phyloP scores from a whole-genome alignment of 2,888 invertebrate genomes.

The Leptinotarsa peninsularis region DNA sequence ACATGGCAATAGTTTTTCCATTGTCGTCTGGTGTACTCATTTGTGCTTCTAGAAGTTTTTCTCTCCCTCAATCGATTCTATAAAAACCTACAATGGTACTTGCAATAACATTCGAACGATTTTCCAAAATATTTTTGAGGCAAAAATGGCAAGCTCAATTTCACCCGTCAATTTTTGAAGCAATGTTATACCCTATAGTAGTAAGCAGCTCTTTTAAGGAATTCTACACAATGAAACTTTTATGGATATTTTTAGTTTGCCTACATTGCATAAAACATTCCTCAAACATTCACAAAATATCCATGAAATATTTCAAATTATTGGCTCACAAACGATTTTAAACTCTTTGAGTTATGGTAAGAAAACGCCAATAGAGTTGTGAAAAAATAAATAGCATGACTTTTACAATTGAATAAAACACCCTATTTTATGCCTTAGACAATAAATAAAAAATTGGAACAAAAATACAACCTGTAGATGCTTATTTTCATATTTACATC shows the following conservation, averaged over 20 bases:
- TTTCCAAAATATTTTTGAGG: background rate
- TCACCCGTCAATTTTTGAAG: conserved; percentile 32
- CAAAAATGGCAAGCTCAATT: background rate
- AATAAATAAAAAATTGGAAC: conserved; percentile 2
- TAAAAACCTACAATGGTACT: too few relatives aligned
- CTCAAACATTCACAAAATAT: background rate
- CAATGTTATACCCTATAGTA: conserved; percentile 29
- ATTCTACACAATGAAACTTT: conserved; percentile 22
- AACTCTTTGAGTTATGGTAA: background rate
- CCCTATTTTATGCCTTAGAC: conserved; percentile 3
- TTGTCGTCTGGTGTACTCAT: too few relatives aligned
- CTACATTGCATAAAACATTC: too few relatives aligned
- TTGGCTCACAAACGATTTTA: background rate
- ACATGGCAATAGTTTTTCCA: too few relatives aligned
- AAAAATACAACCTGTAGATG: conserved; percentile 16
- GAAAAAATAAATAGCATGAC: background rate
- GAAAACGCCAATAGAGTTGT: background rate
- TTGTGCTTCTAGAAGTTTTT: too few relatives aligned
- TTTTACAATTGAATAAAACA: background rate
- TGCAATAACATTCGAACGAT: background rate
- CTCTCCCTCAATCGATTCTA: too few relatives aligned
- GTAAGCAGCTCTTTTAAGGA: conserved; percentile 1
- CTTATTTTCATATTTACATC: conserved; percentile 4
- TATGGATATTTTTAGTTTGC: conserved; percentile 13
- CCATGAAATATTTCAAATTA: background rate